Evolutionary conservation across 2,888 invertebrate species (phyloP).

Genomic region (Ectropis crepuscularia): DNA sequence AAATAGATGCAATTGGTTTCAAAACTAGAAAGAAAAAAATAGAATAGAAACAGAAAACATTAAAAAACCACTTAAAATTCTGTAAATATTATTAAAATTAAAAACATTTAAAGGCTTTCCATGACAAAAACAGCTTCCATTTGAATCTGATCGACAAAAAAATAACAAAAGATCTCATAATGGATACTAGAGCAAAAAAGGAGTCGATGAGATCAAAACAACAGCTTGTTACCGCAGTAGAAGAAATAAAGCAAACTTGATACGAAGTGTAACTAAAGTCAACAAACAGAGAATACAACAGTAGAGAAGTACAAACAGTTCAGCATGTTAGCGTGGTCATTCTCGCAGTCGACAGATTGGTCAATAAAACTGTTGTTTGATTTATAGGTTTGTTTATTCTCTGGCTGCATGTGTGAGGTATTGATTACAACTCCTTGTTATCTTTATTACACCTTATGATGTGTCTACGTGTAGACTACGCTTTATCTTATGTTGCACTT

Average conservation of each 20-base stretch:
- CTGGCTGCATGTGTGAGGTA: conserved; percentile 22
- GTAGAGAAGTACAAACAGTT: conserved; percentile 13
- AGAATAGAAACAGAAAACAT: too few relatives aligned
- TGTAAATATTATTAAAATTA: too few relatives aligned
- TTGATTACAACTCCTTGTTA: conserved; percentile 23
- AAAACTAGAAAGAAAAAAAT: too few relatives aligned
- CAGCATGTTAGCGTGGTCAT: conserved; percentile 10
- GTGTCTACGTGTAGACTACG: conserved; percentile 10
- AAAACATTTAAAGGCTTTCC: too few relatives aligned
- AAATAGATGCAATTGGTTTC: too few relatives aligned
- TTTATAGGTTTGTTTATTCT: conserved; percentile 54
- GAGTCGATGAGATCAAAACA: not conserved
- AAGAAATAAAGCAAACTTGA: conserved; percentile 3
- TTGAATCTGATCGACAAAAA: not conserved
- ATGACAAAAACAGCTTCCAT: not conserved
- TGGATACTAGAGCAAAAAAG: not conserved
- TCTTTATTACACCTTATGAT: conserved; percentile 25
- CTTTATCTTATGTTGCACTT: conserved; percentile 7
- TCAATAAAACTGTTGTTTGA: conserved; percentile 47
- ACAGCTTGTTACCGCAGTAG: not conserved
- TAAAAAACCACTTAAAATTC: too few relatives aligned
- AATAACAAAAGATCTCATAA: not conserved
- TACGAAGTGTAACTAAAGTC: conserved; percentile 5
- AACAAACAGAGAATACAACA: not conserved
- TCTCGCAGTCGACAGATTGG: conserved; percentile 42